Percentiles rank a stretch among this genome's conserved stretches.
These are phyloP conservation scores for Mechanitis mazaeus DNA, from an alignment of 2,888 invertebrate genomes.

Conservation along the genomic window DNA sequence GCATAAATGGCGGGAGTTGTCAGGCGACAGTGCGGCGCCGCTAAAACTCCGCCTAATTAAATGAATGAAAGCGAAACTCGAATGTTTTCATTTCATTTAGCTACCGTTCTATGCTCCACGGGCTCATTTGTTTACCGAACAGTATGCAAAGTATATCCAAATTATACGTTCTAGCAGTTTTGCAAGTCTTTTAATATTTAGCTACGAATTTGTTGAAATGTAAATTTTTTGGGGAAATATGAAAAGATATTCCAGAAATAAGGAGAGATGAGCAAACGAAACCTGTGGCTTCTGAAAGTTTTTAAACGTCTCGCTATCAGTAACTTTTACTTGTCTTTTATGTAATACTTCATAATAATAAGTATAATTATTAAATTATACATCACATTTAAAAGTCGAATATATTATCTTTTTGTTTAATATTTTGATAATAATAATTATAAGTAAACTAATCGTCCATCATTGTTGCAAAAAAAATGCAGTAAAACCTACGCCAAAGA, in stretches of 20 bases:
- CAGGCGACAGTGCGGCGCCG: slow-evolving; percentile 61
- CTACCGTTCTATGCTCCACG: slow-evolving; percentile 49
- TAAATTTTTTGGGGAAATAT: neutral
- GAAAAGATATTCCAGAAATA: too few relatives aligned
- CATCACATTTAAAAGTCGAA: too few relatives aligned
- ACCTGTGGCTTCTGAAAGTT: too few relatives aligned
- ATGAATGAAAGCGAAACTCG: slow-evolving; percentile 72
- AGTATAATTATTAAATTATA: too few relatives aligned
- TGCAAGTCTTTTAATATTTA: slow-evolving; percentile 1
- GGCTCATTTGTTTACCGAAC: slow-evolving; percentile 33
- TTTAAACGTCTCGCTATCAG: too few relatives aligned
- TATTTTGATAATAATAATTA: too few relatives aligned
- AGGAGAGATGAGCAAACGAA: too few relatives aligned
- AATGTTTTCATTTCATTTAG: slow-evolving; percentile 74
- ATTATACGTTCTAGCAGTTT: slow-evolving; percentile 3
- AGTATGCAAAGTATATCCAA: slow-evolving; percentile 46
- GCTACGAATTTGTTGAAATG: neutral
- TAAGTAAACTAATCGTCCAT: too few relatives aligned
- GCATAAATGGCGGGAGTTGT: slow-evolving; percentile 49
- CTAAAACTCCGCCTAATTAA: slow-evolving; percentile 69
- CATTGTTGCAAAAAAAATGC: too few relatives aligned
- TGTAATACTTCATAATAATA: too few relatives aligned
- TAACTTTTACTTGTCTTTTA: too few relatives aligned
- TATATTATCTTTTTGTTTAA: too few relatives aligned
- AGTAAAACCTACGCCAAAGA: neutral